Evolutionary conservation across 2,888 invertebrate genomes (phyloP), one percentile per base, ranked within the genome.

Genomic region (Cryptophagus acutangulus): DNA sequence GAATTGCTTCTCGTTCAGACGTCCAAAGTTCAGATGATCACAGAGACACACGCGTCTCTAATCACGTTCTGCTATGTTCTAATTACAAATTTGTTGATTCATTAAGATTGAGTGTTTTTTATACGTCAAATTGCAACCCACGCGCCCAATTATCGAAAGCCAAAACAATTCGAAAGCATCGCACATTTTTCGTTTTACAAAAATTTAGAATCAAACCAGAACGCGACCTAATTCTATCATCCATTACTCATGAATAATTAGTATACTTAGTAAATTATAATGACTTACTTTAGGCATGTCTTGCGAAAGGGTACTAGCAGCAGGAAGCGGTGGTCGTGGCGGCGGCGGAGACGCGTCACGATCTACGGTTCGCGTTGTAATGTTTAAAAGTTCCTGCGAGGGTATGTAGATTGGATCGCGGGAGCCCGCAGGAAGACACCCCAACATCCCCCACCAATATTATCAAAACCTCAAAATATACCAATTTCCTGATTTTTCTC

Each of bases 331-430:
- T 51, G 54, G 58, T 50, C 54, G 59, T 54, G 58, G 58, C 56
- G 59, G 57, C 58, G 59, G 57, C 49, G 54, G 45, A 47, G 52
- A 52, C 49, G 58, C 56, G 58, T 58, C 57, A 50, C 59, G 57
- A 45, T 45, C 46, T 57, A 55, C 54, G 48, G 51, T 53, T 56
- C 56, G 58, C 60, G 59, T 54, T 55, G 54, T 55, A 57, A 56
- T 58, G 55, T 39, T 35, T 29, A 52, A 46, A 36, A 50, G 28
- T 36, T 54, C 58, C 30, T 45, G 44, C 33, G 59, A 62, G 34
- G 66, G 61, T 38, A 68, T 47, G 58, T 69, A 70, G 46, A 71
- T 55, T 40, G 70, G 65, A 38, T 62, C 62, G 46, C 71, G 67
- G 48, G 66, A 67, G 25, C 69, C 61, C n/a, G 65, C 61, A 43